Evolutionary conservation across 1,140 invertebrate species (phyloP).

Genomic region (Plectrocnemia conspersa): DNA sequence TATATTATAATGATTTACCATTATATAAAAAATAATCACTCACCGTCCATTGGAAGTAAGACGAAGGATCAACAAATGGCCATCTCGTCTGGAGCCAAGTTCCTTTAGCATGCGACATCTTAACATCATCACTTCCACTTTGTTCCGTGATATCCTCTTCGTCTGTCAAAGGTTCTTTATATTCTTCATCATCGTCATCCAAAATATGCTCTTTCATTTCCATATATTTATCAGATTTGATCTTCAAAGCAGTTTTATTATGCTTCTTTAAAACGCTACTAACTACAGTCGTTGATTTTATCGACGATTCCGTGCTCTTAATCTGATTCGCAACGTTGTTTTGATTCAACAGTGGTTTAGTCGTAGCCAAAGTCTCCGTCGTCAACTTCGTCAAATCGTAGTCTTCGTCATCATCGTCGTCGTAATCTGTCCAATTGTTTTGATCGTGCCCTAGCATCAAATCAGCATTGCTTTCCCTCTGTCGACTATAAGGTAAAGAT

Average conservation of each 20-base stretch:
- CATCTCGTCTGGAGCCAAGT: constrained; percentile 41
- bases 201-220: constrained; percentile 38
- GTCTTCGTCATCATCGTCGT: constrained; percentile 29
- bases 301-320: background rate
- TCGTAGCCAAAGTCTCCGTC: background rate
- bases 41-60: constrained; percentile 61
- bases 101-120: constrained; percentile 44
- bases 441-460: constrained; percentile 31
- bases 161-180: constrained; percentile 46
- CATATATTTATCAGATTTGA: constrained; percentile 35
- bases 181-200: constrained; percentile 47
- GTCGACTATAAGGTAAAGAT: constrained; percentile 21
- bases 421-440: constrained; percentile 27
- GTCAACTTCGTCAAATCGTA: constrained; percentile 27
- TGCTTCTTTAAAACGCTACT: constrained; percentile 9
- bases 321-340: background rate
- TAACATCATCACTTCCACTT: constrained; percentile 38
- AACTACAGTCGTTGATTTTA: background rate
- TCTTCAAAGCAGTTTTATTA: constrained; percentile 28
- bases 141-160: constrained; percentile 46
- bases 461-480: constrained; percentile 31
- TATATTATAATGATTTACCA: constrained; percentile 10
- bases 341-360: background rate
- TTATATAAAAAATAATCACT: constrained; percentile 38
- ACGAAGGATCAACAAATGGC: constrained; percentile 60